Conservation (phyloP, 2,888 invertebrate genomes). For the Morpho achilles region DNA sequence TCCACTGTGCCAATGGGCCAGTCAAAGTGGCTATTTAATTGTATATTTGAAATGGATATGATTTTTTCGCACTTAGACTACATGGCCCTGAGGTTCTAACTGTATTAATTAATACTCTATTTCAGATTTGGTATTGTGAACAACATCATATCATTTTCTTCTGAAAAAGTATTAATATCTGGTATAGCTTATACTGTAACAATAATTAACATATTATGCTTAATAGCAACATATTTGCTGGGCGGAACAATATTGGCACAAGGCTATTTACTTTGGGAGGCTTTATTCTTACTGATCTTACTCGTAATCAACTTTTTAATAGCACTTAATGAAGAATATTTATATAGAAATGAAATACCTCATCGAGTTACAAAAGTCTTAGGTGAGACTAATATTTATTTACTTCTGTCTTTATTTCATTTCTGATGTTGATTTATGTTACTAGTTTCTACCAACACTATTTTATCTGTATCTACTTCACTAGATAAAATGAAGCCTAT, state of each 20-base stretch:
- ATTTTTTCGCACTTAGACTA: too few relatives aligned
- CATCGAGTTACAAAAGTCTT: constrained; percentile 69
- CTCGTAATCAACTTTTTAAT: constrained; percentile 63
- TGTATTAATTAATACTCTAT: constrained; percentile 26
- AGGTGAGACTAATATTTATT: constrained; percentile 47
- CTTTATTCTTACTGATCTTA: constrained; percentile 62
- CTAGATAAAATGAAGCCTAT: too few relatives aligned
- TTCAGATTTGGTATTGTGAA: constrained; percentile 54
- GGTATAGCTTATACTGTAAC: constrained; percentile 69
- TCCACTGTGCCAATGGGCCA: too few relatives aligned
- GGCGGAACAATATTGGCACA: constrained; percentile 65
- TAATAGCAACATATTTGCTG: constrained; percentile 60
- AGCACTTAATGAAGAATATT: constrained; percentile 69
- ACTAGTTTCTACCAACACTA: too few relatives aligned
- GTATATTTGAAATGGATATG: too few relatives aligned
- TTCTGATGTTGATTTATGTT: not conserved
- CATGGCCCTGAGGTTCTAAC: too few relatives aligned
- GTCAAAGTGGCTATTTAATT: too few relatives aligned
- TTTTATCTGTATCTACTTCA: too few relatives aligned
- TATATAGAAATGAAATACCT: constrained; percentile 76
- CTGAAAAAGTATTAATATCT: constrained; percentile 64
- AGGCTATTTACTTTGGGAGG: constrained; percentile 63
- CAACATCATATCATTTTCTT: constrained; percentile 69
- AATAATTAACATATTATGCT: constrained; percentile 56
- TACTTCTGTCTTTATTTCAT: not conserved